Evolutionary conservation across 2,797 vertebrate species (phyloP).

Genomic region (Helostoma temminkii): DNA sequence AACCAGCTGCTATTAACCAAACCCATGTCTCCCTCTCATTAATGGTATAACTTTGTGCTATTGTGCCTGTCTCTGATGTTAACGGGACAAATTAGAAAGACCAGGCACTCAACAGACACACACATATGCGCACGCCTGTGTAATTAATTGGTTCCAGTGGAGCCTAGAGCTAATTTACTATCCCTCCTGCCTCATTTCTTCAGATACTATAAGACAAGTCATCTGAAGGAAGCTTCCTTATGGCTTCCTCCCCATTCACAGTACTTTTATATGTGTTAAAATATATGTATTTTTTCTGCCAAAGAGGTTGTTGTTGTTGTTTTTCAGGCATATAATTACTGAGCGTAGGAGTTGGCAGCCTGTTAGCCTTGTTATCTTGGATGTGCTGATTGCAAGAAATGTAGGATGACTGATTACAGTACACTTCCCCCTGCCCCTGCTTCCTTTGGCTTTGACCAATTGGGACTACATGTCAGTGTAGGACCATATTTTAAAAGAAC

Average conservation of each 20-base stretch:
- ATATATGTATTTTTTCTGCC: conserved; percentile 29
- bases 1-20: conserved; percentile 54
- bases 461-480: conserved; percentile 34
- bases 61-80: conserved; percentile 65
- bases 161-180: conserved; percentile 81
- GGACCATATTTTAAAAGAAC: neutral
- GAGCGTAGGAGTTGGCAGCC: conserved; percentile 67
- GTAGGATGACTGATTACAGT: conserved; percentile 63
- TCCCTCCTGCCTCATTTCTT: conserved; percentile 74
- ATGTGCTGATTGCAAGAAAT: conserved; percentile 65
- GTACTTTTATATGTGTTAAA: conserved; percentile 46
- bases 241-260: conserved; percentile 58
- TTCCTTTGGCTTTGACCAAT: conserved; percentile 44
- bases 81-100: conserved; percentile 73
- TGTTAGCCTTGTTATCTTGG: conserved; percentile 71
- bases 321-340: conserved; percentile 75
- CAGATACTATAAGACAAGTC: conserved; percentile 62
- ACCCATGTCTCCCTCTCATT: conserved; percentile 55
- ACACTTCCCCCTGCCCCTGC: conserved; percentile 17
- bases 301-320: conserved; percentile 66
- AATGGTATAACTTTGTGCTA: conserved; percentile 51
- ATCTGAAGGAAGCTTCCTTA: conserved; percentile 63
- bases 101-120: conserved; percentile 51
- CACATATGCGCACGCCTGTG: conserved; percentile 43
- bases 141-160: conserved; percentile 87